Base-by-base conservation (phyloP, 37 sponge, comb jelly and placozoan genomes). In the Corticium candelabrum region DNA sequence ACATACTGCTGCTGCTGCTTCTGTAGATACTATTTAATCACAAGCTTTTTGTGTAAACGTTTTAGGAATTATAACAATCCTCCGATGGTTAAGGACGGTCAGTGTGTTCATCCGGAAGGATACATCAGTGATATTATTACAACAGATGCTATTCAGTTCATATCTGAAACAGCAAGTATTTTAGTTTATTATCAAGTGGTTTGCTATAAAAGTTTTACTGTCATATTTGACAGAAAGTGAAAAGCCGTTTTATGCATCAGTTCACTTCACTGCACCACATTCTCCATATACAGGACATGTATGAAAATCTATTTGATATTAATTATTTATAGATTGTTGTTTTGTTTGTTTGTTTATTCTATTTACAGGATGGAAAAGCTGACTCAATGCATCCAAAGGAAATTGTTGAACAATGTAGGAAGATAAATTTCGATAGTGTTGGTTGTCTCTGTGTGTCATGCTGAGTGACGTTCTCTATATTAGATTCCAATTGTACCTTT, bases 51-150 rank as follows among this genome's bases (percentile, higher is more conserved):
- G n/a, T n/a, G n/a, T n/a, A n/a, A n/a, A n/a, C n/a, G n/a, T n/a
- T n/a, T n/a, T n/a, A n/a, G n/a, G 21, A 43, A 62, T 68, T 88
- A 88, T 82, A 84, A 76, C 32, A 67, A 88, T 39, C 88, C 88
- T n/a, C 86, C 88, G 15, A 69, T 88, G 77, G 88, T 88, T 36
- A 70, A 81, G 40, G 34, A 88, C 78, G 38, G 40, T 1, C 40
- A 83, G 84, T 88, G 88, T 78, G 82, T 84, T 31, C 78, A 75
- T 37, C 21, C 72, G 3, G 31, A 76, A 7, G 88, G 85, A 7
- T 88, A 88, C 38, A 81, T 88, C n/a, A 88, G 82, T 7, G 88
- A 88, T 35, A 84, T 88, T 37, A 83, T 88, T 34, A 88, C 88
- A 0, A 78, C 76, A 34, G 85, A 88, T 77, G 88, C 88, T 4